Evolutionary conservation across 2,797 vertebrate genomes (phyloP).

Genomic region (Lycodopsis pacificus): DNA sequence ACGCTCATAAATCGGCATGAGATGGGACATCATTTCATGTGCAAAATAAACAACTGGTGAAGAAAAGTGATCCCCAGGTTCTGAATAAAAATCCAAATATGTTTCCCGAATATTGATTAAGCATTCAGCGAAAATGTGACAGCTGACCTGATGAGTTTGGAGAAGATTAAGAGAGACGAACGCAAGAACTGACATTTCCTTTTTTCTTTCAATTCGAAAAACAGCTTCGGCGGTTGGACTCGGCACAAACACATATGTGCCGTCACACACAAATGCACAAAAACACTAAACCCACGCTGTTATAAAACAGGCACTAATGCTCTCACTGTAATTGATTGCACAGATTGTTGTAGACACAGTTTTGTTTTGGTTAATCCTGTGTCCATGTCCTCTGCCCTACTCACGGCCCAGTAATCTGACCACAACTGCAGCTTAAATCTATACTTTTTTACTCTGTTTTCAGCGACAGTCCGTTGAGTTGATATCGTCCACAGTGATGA

Average conservation of each 20-base stretch:
- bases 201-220: constrained; percentile 1
- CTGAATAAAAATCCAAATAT: neutral
- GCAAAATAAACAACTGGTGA: neutral
- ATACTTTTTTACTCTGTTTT: neutral
- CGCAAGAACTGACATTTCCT: neutral
- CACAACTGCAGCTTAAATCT: neutral
- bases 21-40: neutral
- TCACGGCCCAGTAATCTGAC: constrained; percentile 17
- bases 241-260: constrained; percentile 16
- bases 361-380: constrained; percentile 17
- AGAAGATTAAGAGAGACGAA: constrained; percentile 36
- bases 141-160: constrained; percentile 23
- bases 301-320: constrained; percentile 31
- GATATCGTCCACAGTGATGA: neutral
- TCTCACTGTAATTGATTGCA: constrained; percentile 39
- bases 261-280: constrained; percentile 21
- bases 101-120: constrained; percentile 19
- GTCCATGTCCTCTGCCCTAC: neutral
- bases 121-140: constrained; percentile 13
- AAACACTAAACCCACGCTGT: constrained; percentile 8
- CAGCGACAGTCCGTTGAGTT: neutral
- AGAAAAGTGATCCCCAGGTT: neutral
- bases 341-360: constrained; percentile 28
- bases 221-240: constrained; percentile 46
- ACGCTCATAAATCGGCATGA: constrained; percentile 13